A percentile compares a stretch with the other conserved stretches of the same genome.
phyloP scores from a whole-genome alignment of 2,797 vertebrate species.

The Sebastes wilsoni region DNA sequence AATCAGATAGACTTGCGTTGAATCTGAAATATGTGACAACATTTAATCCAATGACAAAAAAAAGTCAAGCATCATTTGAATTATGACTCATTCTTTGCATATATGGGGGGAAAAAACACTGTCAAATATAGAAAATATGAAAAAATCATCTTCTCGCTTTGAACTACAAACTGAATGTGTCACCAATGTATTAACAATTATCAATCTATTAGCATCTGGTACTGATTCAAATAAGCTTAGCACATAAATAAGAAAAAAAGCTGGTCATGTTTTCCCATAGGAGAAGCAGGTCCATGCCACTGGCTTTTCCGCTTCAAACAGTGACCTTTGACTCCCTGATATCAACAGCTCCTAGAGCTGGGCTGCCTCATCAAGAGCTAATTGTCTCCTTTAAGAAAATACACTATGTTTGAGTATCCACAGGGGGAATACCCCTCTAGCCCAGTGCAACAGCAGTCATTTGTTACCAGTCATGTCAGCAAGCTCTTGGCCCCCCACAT shows the following conservation, averaged over 20 bases:
- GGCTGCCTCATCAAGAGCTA: conserved; percentile 62
- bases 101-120: not conserved
- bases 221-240: conserved; percentile 42
- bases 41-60: not conserved
- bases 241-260: conserved; percentile 49
- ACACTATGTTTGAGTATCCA: conserved; percentile 38
- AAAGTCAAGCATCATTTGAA: not conserved
- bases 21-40: not conserved
- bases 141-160: not conserved
- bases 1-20: not conserved
- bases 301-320: conserved; percentile 64
- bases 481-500: not conserved
- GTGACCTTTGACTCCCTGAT: conserved; percentile 65
- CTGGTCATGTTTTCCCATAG: conserved; percentile 61
- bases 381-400: conserved; percentile 63
- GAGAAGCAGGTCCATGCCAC: conserved; percentile 54
- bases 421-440: not conserved
- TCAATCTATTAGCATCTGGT: conserved; percentile 56
- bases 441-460: conserved; percentile 38
- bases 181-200: conserved; percentile 38
- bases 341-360: conserved; percentile 61
- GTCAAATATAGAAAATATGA: not conserved
- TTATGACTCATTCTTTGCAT: not conserved
- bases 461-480: conserved; percentile 51
- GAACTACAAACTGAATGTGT: not conserved